These are phyloP conservation scores for Sylvia borin DNA, from an alignment of 2,797 vertebrate species.

Conservation along the genomic window DNA sequence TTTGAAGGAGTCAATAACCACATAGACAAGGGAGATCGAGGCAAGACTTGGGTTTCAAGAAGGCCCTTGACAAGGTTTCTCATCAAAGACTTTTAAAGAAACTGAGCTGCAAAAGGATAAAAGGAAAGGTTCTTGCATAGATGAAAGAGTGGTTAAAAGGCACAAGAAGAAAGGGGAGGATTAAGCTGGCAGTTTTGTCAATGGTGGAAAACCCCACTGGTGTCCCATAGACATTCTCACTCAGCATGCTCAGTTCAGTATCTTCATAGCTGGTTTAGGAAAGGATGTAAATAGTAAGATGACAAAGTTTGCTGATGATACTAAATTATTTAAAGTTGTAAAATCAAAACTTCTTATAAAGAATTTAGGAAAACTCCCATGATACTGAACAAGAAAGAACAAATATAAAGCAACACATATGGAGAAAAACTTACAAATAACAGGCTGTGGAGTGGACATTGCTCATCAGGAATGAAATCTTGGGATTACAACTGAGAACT, in stretches of 20 bases:
- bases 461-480: background rate
- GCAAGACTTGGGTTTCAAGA: background rate
- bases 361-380: background rate
- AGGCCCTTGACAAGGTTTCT: conserved; percentile 22
- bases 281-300: background rate
- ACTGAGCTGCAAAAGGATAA: conserved; percentile 3
- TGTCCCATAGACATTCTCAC: background rate
- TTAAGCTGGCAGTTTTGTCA: conserved; percentile 37
- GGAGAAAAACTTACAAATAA: background rate
- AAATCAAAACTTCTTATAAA: background rate
- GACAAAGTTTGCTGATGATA: background rate
- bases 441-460: background rate
- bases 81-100: conserved; percentile 44
- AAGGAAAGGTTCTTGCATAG: conserved; percentile 18
- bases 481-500: background rate
- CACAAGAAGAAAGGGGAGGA: conserved; percentile 11
- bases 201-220: background rate
- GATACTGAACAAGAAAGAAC: background rate
- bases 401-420: background rate
- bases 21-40: background rate
- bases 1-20: conserved; percentile 33
- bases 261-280: background rate
- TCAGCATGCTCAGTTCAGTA: background rate
- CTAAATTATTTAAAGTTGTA: background rate
- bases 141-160: conserved; percentile 47